Evolutionary conservation across 1,140 invertebrate species (phyloP).

Genomic region (Danaus melanippus): DNA sequence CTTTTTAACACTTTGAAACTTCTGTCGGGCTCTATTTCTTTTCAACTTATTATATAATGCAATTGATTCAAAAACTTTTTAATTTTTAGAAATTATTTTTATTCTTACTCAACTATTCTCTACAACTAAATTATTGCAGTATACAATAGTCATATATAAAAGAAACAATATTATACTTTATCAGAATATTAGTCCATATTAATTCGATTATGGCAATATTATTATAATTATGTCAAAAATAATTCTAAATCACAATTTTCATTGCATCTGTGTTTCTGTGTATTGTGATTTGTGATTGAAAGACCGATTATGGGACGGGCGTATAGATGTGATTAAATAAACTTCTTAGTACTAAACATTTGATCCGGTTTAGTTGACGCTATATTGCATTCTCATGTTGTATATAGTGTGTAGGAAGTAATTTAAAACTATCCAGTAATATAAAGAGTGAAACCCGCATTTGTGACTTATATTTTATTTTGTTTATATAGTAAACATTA

Average conservation of each 20-base stretch:
- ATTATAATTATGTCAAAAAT: constrained; percentile 10
- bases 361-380: constrained; percentile 4
- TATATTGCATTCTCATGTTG: neutral
- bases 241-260: constrained; percentile 6
- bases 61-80: too few species aligned
- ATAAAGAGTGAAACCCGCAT: constrained; percentile 2
- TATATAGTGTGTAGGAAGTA: neutral
- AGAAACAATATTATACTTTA: too few species aligned
- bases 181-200: constrained; percentile 2
- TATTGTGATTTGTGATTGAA: constrained; percentile 22
- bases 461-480: constrained; percentile 24
- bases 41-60: too few species aligned
- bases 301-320: constrained; percentile 29
- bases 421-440: too few species aligned
- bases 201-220: constrained; percentile 6
- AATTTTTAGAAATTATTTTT: too few species aligned
- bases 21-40: too few species aligned
- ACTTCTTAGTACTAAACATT: constrained; percentile 1
- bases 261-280: constrained; percentile 15
- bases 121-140: too few species aligned
- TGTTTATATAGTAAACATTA: constrained; percentile 41
- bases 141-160: too few species aligned
- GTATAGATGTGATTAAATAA: constrained; percentile 24
- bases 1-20: too few species aligned
- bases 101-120: too few species aligned